Evolutionary conservation across 2,113 vertebrate genomes (phyloP), one percentile per base, ranked within the genome.

Genomic region (Centropus unirufus): DNA sequence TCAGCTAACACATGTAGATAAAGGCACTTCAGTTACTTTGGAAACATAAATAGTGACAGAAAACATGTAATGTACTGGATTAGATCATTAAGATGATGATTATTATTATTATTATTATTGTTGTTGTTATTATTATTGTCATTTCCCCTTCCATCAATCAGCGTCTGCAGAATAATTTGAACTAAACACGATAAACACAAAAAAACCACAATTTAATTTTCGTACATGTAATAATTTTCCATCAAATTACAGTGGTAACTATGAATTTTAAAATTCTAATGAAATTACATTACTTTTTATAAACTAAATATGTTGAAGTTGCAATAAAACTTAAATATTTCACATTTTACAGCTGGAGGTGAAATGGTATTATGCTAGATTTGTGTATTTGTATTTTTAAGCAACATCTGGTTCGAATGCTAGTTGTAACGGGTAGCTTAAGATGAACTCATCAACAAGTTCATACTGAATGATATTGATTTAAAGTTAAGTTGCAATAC

Each of bases 401-500:
- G 39, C 0, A 1, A 34, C 2, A 46, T 11, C 22, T 46, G 4
- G 9, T 68, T 70, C 46, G 66, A 83, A 42, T 18, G 7, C 2
- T 32, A 75, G 4, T 42, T 72, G 21, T 40, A 42, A 63, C 2
- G 72, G 11, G 16, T 80, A 62, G 2, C 12, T 91, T 72, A 61
- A 42, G 6, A 84, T 5, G 6, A 68, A 54, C 5, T 72, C 82
- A 78, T 54, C 47, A 55, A 11, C 16, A 63, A 57, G 5, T 18
- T 49, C 29, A 46, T 52, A 64, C 4, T 9, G 8, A 34, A 12
- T n/a, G 3, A 64, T n/a, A 61, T 86, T 80, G 8, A 72, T 52
- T 14, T 64, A 7, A 11, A 39, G 2, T 51, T 46, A 66, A 73
- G 11, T 47, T 61, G 55, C 6, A 49, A 70, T 29, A 64, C 0